These are phyloP conservation scores for Equus quagga DNA, from an alignment of 2,113 vertebrate species.

Conservation along the genomic window DNA sequence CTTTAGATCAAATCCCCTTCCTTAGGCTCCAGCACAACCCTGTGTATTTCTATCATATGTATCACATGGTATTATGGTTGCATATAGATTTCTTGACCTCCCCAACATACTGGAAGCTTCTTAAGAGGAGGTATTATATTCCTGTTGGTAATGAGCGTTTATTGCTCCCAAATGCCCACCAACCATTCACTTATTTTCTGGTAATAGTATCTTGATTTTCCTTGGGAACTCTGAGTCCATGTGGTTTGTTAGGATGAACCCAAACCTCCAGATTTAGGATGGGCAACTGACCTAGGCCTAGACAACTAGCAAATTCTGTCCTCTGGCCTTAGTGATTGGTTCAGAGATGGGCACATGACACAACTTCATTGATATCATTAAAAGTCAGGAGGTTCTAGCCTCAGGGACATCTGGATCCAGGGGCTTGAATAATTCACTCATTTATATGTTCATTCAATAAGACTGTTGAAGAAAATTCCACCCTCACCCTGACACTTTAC, in stretches of 20 bases:
- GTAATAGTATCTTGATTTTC: background rate
- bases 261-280: background rate
- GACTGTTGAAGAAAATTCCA: background rate
- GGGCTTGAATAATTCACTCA: constrained; percentile 10
- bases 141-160: background rate
- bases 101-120: background rate
- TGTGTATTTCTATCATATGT: background rate
- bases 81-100: background rate
- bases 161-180: background rate
- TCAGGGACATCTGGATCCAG: background rate
- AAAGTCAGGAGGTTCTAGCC: background rate
- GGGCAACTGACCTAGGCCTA: background rate
- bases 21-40: background rate
- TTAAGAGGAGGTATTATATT: background rate
- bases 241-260: background rate
- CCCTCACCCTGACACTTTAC: background rate
- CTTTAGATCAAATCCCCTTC: background rate
- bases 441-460: background rate
- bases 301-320: background rate
- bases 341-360: background rate
- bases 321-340: background rate
- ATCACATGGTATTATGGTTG: background rate
- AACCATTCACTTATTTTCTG: background rate
- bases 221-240: background rate
- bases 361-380: background rate